These are phyloP conservation scores for Cephalopholis sonnerati DNA, from an alignment of 2,113 vertebrate species.

Conservation along the genomic window DNA sequence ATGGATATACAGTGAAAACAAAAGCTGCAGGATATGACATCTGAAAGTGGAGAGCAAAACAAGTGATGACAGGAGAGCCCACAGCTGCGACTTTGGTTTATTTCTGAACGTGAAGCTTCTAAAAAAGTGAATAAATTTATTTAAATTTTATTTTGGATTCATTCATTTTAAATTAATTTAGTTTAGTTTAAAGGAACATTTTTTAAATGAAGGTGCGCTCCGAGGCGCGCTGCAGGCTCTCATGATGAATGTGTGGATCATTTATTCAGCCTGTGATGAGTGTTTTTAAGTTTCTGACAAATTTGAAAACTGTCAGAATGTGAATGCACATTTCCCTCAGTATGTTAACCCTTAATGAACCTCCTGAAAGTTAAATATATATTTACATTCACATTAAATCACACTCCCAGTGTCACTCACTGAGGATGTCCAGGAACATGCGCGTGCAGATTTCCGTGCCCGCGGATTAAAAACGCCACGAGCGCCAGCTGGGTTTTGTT, in stretches of 20 bases:
- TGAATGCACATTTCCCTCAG: not conserved
- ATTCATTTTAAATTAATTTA: not conserved
- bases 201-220: not conserved
- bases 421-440: conserved; percentile 13
- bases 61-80: not conserved
- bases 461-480: conserved; percentile 42
- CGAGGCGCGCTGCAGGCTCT: not conserved
- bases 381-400: not conserved
- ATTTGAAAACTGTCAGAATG: not conserved
- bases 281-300: not conserved
- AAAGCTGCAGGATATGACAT: conserved; percentile 15
- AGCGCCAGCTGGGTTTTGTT: conserved; percentile 63
- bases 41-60: conserved; percentile 5
- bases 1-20: conserved; percentile 13
- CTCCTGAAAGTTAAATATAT: not conserved
- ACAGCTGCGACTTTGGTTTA: not conserved
- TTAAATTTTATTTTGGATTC: not conserved
- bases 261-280: not conserved
- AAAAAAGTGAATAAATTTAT: not conserved
- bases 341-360: not conserved
- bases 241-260: not conserved
- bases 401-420: not conserved
- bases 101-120: not conserved
- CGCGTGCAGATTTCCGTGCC: not conserved
- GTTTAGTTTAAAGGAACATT: not conserved